A percentile compares a stretch with the other conserved stretches of the same genome.
Evolutionary conservation across 2,113 vertebrate genomes (phyloP).

Genomic region (Leucoraja erinaceus): DNA sequence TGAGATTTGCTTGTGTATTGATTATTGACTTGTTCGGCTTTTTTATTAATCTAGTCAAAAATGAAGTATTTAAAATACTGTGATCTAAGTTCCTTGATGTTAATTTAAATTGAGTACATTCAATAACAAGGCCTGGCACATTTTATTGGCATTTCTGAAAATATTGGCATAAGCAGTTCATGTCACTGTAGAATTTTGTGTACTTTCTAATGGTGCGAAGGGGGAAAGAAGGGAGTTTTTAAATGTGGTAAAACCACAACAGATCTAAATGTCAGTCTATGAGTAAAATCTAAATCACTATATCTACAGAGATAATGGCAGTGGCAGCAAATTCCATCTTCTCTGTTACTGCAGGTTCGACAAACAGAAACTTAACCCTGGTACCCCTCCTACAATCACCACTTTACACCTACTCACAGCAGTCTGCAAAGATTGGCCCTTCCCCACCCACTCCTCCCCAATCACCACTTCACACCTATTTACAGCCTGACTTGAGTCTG

Average conservation of each 20-base stretch:
- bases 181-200: constrained; percentile 24
- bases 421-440: too few species aligned
- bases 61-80: neutral
- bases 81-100: neutral
- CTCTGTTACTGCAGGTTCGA: neutral
- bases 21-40: neutral
- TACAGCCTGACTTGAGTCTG: too few species aligned
- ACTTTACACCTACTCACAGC: too few species aligned
- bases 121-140: neutral
- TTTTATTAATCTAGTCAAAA: neutral
- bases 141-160: constrained; percentile 17
- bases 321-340: neutral
- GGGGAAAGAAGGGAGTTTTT: constrained; percentile 30
- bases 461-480: too few species aligned
- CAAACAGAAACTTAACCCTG: too few species aligned
- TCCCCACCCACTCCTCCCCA: too few species aligned
- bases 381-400: too few species aligned
- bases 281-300: constrained; percentile 13
- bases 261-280: constrained; percentile 29
- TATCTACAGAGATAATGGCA: constrained; percentile 27
- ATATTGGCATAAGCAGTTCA: constrained; percentile 22
- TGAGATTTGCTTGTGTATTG: neutral
- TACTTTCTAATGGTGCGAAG: neutral
- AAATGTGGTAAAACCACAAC: constrained; percentile 32
- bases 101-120: neutral